Conservation (phyloP, 2,797 vertebrate genomes). For the Epinephelus coioides region DNA sequence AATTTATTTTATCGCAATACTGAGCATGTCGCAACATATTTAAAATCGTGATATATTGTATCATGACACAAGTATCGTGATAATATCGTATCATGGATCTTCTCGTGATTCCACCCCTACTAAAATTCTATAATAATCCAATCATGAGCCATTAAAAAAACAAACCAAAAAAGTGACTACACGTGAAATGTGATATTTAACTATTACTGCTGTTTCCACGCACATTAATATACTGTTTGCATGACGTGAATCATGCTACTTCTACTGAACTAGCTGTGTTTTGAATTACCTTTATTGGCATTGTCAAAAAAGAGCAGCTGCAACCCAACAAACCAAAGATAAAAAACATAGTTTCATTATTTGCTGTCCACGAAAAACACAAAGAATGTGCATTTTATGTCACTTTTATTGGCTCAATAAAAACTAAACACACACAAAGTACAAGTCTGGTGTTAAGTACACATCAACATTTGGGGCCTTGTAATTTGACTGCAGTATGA, state of each 20-base stretch:
- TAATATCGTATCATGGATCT: too few species aligned
- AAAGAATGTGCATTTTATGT: neutral
- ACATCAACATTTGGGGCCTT: neutral
- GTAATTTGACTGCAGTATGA: neutral
- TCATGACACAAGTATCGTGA: too few species aligned
- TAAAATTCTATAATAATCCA: neutral
- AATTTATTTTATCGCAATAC: too few species aligned
- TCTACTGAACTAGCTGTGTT: neutral
- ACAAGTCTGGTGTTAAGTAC: neutral
- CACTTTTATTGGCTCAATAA: neutral
- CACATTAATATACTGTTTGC: neutral
- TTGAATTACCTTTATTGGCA: neutral
- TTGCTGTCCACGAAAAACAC: neutral
- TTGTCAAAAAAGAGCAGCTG: neutral
- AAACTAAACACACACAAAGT: neutral
- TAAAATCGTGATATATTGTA: too few species aligned
- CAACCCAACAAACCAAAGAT: neutral
- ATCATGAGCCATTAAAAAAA: neutral
- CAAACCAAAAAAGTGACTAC: neutral
- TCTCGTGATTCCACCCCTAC: too few species aligned
- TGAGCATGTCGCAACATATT: too few species aligned
- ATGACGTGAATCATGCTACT: neutral
- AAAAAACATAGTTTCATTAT: neutral
- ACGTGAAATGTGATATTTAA: neutral
- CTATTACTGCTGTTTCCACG: neutral